These are phyloP conservation scores for Gasteruption jaculator DNA, from an alignment of 2,888 invertebrate species.

Conservation along the genomic window DNA sequence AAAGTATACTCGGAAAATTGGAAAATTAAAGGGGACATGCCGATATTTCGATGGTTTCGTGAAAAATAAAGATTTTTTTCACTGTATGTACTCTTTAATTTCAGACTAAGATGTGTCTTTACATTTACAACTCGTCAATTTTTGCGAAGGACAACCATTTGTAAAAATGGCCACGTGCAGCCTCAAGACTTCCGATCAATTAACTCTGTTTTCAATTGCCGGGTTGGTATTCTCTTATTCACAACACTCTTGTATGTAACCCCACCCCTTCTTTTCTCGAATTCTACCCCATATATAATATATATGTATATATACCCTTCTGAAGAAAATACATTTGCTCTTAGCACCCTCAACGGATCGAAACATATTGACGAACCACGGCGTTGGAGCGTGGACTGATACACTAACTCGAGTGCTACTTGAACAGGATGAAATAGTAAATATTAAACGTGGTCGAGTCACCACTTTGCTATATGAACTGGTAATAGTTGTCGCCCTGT, in stretches of 20 bases:
- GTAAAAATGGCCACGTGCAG: constrained; percentile 44
- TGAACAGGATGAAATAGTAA: constrained; percentile 34
- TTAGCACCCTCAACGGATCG: constrained; percentile 30
- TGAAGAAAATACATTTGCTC: no score
- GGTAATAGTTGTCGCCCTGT: constrained; percentile 39
- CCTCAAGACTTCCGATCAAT: constrained; percentile 52
- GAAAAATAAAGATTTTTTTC: no score
- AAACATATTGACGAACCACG: constrained; percentile 44
- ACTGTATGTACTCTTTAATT: no score
- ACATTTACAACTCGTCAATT: no score
- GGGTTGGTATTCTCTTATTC: constrained; percentile 26
- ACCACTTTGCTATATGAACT: no score
- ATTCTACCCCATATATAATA: constrained; percentile 18
- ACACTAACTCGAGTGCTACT: constrained; percentile 31
- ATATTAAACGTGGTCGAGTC: constrained; percentile 37
- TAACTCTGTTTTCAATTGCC: constrained; percentile 45
- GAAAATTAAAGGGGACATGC: no score
- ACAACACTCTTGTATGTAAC: constrained; percentile 25
- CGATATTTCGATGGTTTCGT: no score
- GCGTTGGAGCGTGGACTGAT: constrained; percentile 38
- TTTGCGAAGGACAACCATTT: no score
- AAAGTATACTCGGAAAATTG: no score
- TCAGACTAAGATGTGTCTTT: no score
- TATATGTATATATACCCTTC: no score
- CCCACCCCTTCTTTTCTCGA: constrained; percentile 8